Evolutionary conservation across 2,888 invertebrate species (phyloP), one percentile per base, ranked within the genome.

Genomic region (Branchellion lobata): DNA sequence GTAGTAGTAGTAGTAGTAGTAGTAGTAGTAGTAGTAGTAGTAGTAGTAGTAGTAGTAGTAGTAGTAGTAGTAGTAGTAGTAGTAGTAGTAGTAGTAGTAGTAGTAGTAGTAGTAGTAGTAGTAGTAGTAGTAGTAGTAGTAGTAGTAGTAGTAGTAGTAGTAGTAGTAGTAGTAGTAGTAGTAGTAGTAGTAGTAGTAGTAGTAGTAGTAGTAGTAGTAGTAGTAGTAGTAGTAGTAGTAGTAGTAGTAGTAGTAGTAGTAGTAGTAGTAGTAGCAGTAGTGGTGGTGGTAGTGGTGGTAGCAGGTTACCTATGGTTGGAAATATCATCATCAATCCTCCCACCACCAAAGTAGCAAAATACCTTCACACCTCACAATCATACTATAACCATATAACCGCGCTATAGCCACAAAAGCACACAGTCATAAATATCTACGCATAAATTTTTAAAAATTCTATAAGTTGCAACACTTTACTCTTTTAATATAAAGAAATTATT

Each of bases 51-150:
- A 18, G 14, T 73, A 73, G 69, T 68, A 68, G 69, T 68, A 68
- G 69, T 68, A 68, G 69, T 68, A 68, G 69, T 68, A 68, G 69
- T 24, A 68, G 69, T 68, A 68, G 69, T 24, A 68, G 69, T 68
- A 68, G 69, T 24, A 68, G 69, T 68, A 68, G 69, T 68, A 68
- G 69, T 68, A 68, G 69, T 68, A 68, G 69, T 68, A 68, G 69
- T 68, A 68, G 69, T 68, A 27, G 69, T 68, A 89, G 90, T 82
- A 86, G 91, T 84, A 87, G 83, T 83, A 47, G 79, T 76, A 68
- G 80, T 81, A 27, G 81, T 77, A 18, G 79, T 82, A 33, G 76
- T 69, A 79, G 79, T 79, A 79, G 79, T 51, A 51, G 53, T 51
- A 21, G 53, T 51, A 51, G 53, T 51, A 51, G 53, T 51, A 21